phyloP scores from a whole-genome alignment of 1,140 invertebrate genomes.

The Neodiprion virginianus region DNA sequence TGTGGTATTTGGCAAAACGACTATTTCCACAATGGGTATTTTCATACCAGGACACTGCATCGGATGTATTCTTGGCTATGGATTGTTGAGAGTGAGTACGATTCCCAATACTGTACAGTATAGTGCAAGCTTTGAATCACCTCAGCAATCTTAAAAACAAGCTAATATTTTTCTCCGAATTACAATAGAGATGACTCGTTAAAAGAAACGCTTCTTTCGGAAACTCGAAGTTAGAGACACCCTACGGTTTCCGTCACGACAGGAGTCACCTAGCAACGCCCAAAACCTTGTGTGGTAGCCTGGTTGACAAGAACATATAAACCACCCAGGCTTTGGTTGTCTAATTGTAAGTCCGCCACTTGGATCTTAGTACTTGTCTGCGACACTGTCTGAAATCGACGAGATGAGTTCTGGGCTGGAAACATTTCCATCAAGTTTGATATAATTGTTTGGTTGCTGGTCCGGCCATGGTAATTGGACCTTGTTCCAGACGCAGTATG shows the following conservation, averaged over 20 bases:
- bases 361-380: conserved; percentile 74
- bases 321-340: conserved; percentile 63
- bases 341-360: conserved; percentile 68
- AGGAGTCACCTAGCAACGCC: conserved; percentile 16
- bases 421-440: conserved; percentile 64
- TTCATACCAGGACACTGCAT: conserved; percentile 75
- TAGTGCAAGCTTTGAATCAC: background rate
- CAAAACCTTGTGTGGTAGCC: conserved; percentile 66
- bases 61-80: conserved; percentile 73
- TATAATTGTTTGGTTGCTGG: conserved; percentile 53
- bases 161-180: no score
- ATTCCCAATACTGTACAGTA: conserved; percentile 8
- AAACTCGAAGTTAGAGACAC: conserved; percentile 57
- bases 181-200: no score
- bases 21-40: conserved; percentile 69
- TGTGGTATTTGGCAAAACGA: conserved; percentile 68
- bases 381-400: conserved; percentile 68
- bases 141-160: no score
- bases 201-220: no score
- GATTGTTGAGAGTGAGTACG: conserved; percentile 63
- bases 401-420: conserved; percentile 61
- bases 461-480: conserved; percentile 59
- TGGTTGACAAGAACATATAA: conserved; percentile 58
- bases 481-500: conserved; percentile 80
- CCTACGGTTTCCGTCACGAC: conserved; percentile 37